Conservation (phyloP, 2,888 invertebrate genomes). For the Suillia variegata region DNA sequence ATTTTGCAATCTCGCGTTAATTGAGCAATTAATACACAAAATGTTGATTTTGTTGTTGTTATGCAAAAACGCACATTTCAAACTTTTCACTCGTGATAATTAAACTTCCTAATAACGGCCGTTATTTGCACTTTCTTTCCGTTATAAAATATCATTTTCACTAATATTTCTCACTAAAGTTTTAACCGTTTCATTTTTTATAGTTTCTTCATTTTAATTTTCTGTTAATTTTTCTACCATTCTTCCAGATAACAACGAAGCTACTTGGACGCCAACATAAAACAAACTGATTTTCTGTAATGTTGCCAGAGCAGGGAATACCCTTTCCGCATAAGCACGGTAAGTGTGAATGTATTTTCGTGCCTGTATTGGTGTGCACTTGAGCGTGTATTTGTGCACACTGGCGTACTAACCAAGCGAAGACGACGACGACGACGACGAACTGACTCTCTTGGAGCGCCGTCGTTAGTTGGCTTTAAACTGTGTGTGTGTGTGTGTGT, state of each 20-base stretch:
- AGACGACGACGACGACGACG: no score
- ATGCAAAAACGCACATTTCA: no score
- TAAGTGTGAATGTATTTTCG: slow-evolving; percentile 34
- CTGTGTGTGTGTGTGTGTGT: slow-evolving; percentile 24
- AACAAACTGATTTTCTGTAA: slow-evolving; percentile 50
- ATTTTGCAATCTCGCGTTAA: no score
- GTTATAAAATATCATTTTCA: no score
- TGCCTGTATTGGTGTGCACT: slow-evolving; percentile 29
- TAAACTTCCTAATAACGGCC: no score
- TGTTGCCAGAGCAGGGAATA: slow-evolving; percentile 46
- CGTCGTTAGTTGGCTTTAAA: slow-evolving; percentile 19
- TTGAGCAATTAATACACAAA: no score
- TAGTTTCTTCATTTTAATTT: background rate
- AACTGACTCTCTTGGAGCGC: slow-evolving; percentile 19
- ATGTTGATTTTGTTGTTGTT: no score
- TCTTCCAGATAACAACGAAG: background rate
- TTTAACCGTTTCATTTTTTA: background rate
- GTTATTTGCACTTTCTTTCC: no score
- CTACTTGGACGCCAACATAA: slow-evolving; percentile 36
- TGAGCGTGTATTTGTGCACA: slow-evolving; percentile 38
- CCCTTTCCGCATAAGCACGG: slow-evolving; percentile 42
- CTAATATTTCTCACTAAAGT: no score
- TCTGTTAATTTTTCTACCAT: background rate
- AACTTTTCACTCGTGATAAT: no score
- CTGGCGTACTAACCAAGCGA: slow-evolving; percentile 14